Evolutionary conservation across 2,797 vertebrate species (phyloP), one percentile per base, ranked within the genome.

Genomic region (Crypturellus tataupa): DNA sequence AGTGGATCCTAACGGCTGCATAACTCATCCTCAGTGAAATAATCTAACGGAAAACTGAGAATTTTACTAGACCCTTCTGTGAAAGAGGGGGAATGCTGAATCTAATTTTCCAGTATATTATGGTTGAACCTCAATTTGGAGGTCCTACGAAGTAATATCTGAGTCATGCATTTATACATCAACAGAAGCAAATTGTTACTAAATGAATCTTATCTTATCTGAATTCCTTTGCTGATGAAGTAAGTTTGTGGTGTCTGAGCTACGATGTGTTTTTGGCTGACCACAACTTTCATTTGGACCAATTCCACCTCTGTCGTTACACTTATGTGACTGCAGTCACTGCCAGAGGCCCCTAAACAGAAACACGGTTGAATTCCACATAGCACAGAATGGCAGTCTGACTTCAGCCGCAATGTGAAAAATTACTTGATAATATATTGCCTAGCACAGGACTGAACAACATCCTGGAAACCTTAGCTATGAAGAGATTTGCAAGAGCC

Each of bases 181-280:
- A 79, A 84, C 9, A 40, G 79, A 94, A 92, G 87, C 71, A 95
- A 95, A 96, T 80, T 95, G n/a, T 92, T 94, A 89, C 63, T 68
- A 90, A 95, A 93, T 89, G 2, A 95, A 90, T 55, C 71, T 91
- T 39, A 9, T 82, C 19, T 77, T 85, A 73, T 84, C 12, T 13
- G 70, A 94, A 96, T 95, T 95, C 80, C 85, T 95, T 89, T 87
- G 65, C 65, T 77, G 20, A 90, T 95, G 94, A 95, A 80, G 93
- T 94, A 94, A 91, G 82, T 91, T 86, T 84, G 72, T 47, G 44
- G 31, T 47, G 63, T 94, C 80, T 89, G 92, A 97, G 80, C 73
- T 85, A 75, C 9, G 1, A 23, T 31, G 42, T 85, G 70, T 37
- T 93, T 82, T 87, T 90, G 80, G 64, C 87, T 90, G 78, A 65